A percentile compares a stretch with the other conserved stretches of the same genome.
phyloP scores from a whole-genome alignment of 2,113 vertebrate genomes.

The Ophthalmolycus amberensis region DNA sequence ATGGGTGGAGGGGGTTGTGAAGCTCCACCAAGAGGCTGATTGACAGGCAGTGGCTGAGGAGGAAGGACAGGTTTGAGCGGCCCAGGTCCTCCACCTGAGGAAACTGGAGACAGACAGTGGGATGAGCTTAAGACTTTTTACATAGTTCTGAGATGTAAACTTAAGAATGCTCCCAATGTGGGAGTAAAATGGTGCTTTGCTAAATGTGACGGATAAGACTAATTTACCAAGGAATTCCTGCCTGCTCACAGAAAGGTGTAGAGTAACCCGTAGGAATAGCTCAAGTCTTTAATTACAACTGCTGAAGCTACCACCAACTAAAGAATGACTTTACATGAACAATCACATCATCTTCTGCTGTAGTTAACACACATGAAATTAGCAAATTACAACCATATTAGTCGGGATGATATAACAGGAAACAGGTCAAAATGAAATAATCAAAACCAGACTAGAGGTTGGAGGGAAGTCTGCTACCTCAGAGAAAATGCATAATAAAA shows the following conservation, averaged over 20 bases:
- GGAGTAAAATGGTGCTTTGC: neutral
- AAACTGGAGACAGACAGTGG: constrained; percentile 62
- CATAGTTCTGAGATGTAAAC: neutral
- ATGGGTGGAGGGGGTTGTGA: constrained; percentile 79
- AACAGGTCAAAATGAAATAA: neutral
- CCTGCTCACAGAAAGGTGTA: constrained; percentile 5
- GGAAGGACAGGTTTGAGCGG: constrained; percentile 85
- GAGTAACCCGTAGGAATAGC: neutral
- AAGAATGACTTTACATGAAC: neutral
- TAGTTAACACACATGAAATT: constrained; percentile 1
- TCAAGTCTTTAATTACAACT: neutral
- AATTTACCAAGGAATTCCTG: neutral
- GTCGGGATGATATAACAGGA: neutral
- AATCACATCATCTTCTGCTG: neutral
- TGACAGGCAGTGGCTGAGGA: constrained; percentile 66
- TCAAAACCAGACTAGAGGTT: neutral
- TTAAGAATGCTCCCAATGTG: neutral
- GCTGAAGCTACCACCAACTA: neutral
- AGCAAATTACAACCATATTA: neutral
- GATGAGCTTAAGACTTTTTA: constrained; percentile 9
- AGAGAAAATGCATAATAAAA: neutral
- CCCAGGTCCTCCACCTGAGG: constrained; percentile 80
- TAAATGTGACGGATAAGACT: neutral
- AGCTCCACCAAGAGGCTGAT: constrained; percentile 67
- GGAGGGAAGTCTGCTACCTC: neutral